These are phyloP conservation scores for Pseudococcus longispinus DNA, from an alignment of 2,888 invertebrate species.

Conservation along the genomic window DNA sequence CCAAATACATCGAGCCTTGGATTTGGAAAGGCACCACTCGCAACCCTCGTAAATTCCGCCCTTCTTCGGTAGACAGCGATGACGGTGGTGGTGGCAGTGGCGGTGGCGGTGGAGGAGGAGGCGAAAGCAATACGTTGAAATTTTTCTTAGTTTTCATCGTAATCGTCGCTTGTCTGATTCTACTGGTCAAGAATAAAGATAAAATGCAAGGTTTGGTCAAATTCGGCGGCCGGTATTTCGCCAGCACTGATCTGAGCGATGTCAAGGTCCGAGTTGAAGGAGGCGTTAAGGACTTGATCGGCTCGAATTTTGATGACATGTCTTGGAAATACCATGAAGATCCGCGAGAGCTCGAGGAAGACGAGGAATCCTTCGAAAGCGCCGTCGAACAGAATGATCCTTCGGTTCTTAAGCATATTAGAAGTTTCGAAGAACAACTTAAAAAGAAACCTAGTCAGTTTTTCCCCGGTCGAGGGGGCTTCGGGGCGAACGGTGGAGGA, in stretches of 20 bases:
- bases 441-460: background rate
- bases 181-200: background rate
- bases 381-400: background rate
- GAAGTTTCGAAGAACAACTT: background rate
- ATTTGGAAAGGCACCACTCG: background rate
- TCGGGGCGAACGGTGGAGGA: background rate
- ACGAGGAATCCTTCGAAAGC: background rate
- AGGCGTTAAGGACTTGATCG: slow-evolving; percentile 2
- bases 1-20: slow-evolving; percentile 9
- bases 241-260: background rate
- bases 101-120: background rate
- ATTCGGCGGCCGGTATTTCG: background rate
- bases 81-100: background rate
- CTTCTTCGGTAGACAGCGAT: no score
- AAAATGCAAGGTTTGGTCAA: background rate
- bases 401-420: background rate
- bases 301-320: background rate
- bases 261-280: background rate
- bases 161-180: background rate
- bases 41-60: background rate
- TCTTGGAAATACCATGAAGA: background rate
- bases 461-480: background rate
- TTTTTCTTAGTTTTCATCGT: background rate
- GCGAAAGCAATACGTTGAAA: background rate
- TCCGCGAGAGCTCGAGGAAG: background rate